Base-by-base conservation (phyloP, 1,140 invertebrate genomes). In the Rhysida immarginata region DNA sequence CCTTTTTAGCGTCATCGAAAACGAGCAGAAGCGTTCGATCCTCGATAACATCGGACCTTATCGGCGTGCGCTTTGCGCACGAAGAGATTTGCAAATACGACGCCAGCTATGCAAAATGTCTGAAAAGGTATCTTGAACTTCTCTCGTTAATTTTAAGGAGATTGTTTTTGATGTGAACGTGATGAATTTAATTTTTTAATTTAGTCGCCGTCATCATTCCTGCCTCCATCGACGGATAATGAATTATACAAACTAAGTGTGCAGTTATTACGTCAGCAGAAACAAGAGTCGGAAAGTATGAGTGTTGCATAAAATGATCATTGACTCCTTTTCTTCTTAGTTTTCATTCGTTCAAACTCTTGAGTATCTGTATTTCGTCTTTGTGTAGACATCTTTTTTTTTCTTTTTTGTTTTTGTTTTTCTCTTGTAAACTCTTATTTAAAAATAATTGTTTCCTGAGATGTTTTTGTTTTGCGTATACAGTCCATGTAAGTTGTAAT, bases 91-190 rank as follows among this genome's bases (percentile, higher is more conserved):
- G 20, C 64, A 65, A 45, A 68, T 71, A 1, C 57, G 70, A 21
- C 54, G 67, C 14, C 61, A 66, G 58, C 63, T 71, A 25, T 70
- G 69, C 55, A 66, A 63, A 59, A 57, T 70, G 65, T 67, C 41
- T 67, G 64, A 62, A 67, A 70, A 59, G 55, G 56, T 29, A 53
- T 13, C 5, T 46, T 35, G n/a, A n/a, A n/a, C n/a, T n/a, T n/a
- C n/a, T n/a, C n/a, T n/a, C n/a, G n/a, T n/a, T n/a, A n/a, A n/a
- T n/a, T n/a, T n/a, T n/a, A n/a, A n/a, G n/a, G n/a, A n/a, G n/a
- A n/a, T n/a, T n/a, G n/a, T n/a, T n/a, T n/a, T n/a, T n/a, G n/a
- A n/a, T n/a, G n/a, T n/a, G n/a, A n/a, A n/a, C n/a, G n/a, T n/a
- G n/a, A n/a, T n/a, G n/a, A n/a, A n/a, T 41, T 41, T 41, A 11